Percentiles rank a stretch among this genome's conserved stretches.
phyloP scores from a whole-genome alignment of 2,888 invertebrate species.

The Alentia gelatinosa region DNA sequence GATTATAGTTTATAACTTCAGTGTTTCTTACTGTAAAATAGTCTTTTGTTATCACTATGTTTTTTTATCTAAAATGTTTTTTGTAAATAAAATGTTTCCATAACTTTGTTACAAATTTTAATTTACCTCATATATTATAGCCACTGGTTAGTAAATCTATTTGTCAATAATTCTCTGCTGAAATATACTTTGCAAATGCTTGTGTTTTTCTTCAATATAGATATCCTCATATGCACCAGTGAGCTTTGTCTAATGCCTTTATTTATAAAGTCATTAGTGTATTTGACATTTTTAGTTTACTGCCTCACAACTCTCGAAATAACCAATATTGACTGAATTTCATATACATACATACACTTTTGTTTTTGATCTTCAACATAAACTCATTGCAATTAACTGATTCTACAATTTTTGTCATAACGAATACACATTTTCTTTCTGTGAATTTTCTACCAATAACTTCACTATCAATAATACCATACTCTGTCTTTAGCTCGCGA shows the following conservation, averaged over 20 bases:
- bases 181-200: background rate
- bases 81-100: background rate
- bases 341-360: no score
- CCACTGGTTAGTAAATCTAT: background rate
- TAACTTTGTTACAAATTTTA: background rate
- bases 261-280: background rate
- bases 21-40: no score
- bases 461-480: background rate
- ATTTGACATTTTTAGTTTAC: no score
- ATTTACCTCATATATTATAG: background rate
- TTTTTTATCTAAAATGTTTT: background rate
- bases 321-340: no score
- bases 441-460: no score
- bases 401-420: no score
- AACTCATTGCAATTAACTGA: no score
- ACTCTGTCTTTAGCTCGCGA: background rate
- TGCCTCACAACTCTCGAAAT: no score
- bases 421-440: no score
- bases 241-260: background rate
- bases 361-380: no score
- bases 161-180: background rate
- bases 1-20: no score
- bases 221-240: background rate
- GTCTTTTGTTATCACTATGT: no score
- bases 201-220: background rate